Evolutionary conservation across 1,140 invertebrate species (phyloP), one percentile per base, ranked within the genome.

Genomic region (Medauroidea extradentata): DNA sequence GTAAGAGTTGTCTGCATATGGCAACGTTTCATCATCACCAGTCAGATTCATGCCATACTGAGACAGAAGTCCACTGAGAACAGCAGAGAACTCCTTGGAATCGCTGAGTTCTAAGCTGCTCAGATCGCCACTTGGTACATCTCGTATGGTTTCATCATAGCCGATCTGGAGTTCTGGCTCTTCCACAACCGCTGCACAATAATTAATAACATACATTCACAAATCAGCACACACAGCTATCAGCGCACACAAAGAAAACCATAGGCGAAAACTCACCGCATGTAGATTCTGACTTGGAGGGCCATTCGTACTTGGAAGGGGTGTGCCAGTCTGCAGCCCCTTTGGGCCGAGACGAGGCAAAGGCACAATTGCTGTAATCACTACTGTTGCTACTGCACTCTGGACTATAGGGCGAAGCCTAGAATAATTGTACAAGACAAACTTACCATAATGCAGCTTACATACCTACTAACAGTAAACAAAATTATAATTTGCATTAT

Each of bases 361-460:
- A 56, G 42, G 55, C 27, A 55, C 63, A 61, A 16, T 25, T 57
- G 42, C 43, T 57, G 25, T 58, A 62, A 43, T 64, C 63, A 54
- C 63, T 64, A 38, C 63, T 64, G 53, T 64, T 64, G 49, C 63
- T 64, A 39, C 60, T 64, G 27, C 63, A 64, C 23, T 64, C 63
- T 9, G 63, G 63, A 51, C 63, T 64, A 27, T 64, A 64, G n/a
- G 63, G 63, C n/a, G 63, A 64, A 9, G 53, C 52, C 63, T 64
- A 38, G n/a, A 64, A 53, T 7, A 57, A 34, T 7, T n/a, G n/a
- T n/a, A n/a, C n/a, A n/a, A n/a, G n/a, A n/a, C n/a, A n/a, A n/a
- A n/a, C n/a, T n/a, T n/a, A n/a, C n/a, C n/a, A n/a, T n/a, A n/a
- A n/a, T n/a, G n/a, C n/a, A n/a, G n/a, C n/a, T n/a, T n/a, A n/a